phyloP scores from a whole-genome alignment of 2,888 invertebrate species.

The Euclidia mi region DNA sequence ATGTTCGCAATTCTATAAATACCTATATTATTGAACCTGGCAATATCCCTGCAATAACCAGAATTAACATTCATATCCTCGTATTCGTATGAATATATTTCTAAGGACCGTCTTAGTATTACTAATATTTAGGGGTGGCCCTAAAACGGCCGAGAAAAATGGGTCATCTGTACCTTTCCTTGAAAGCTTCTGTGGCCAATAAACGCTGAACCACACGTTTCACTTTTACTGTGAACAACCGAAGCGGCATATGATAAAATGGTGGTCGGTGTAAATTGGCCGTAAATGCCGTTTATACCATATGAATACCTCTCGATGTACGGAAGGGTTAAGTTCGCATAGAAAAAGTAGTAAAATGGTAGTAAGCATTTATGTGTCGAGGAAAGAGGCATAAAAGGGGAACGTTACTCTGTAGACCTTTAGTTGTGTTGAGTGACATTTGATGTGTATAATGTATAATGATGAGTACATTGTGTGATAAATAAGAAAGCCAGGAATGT shows the following conservation, averaged over 20 bases:
- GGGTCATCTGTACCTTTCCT: conserved; percentile 77
- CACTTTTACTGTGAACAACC: conserved; percentile 23
- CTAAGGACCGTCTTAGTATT: conserved; percentile 67
- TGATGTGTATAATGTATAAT: conserved; percentile 52
- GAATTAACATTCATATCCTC: conserved; percentile 67
- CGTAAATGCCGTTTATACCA: conserved; percentile 69
- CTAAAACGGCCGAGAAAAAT: conserved; percentile 75
- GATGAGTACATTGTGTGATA: conserved; percentile 41
- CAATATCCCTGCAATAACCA: conserved; percentile 68
- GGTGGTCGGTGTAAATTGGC: conserved; percentile 60
- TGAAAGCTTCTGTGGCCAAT: conserved; percentile 66
- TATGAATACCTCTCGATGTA: conserved; percentile 81
- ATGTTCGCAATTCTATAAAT: conserved; percentile 53
- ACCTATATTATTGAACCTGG: conserved; percentile 51
- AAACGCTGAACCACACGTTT: conserved; percentile 46
- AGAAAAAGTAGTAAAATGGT: conserved; percentile 78
- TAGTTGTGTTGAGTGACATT: conserved; percentile 70
- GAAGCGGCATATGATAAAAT: conserved; percentile 30
- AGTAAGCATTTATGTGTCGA: conserved; percentile 79
- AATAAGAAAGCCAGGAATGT: conserved; percentile 4
- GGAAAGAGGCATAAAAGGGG: conserved; percentile 67
- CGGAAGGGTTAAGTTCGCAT: conserved; percentile 74
- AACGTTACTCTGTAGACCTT: conserved; percentile 65
- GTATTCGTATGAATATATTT: conserved; percentile 73
- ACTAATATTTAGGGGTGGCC: conserved; percentile 74